phyloP scores from a whole-genome alignment of 2,888 invertebrate species.

The Agriotes lineatus region DNA sequence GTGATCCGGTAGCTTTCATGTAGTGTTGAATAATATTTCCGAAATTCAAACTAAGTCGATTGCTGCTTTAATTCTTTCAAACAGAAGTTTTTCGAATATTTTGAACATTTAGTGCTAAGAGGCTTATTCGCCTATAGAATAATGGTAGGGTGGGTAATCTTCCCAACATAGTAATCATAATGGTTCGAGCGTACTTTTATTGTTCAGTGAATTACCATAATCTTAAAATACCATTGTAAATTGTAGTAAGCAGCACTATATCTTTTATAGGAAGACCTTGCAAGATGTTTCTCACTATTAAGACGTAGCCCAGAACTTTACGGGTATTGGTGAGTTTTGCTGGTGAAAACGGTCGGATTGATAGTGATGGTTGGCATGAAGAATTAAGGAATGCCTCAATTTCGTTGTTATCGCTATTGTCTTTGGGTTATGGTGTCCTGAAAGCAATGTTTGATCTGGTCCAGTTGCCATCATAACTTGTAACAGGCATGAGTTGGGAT shows the following conservation, averaged over 20 bases:
- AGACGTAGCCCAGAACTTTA: neutral
- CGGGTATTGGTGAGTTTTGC: neutral
- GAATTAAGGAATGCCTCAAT: neutral
- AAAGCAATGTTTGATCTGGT: neutral
- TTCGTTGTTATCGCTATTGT: neutral
- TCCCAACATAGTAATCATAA: neutral
- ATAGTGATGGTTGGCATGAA: neutral
- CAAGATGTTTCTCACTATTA: neutral
- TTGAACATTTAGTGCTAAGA: no score
- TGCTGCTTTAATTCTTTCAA: no score
- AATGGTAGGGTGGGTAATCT: neutral
- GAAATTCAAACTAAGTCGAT: no score
- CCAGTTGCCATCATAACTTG: neutral
- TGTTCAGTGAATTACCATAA: neutral
- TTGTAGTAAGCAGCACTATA: neutral
- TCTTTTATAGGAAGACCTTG: neutral
- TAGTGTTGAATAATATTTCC: no score
- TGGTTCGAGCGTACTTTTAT: neutral
- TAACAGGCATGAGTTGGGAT: neutral
- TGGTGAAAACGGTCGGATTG: no score
- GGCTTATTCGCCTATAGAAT: neutral
- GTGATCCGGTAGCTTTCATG: no score
- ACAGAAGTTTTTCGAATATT: no score
- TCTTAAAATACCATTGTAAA: neutral
- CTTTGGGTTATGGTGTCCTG: neutral